Evolutionary conservation across 2,888 invertebrate species (phyloP).

Genomic region (Petrolisthes manimaculis): DNA sequence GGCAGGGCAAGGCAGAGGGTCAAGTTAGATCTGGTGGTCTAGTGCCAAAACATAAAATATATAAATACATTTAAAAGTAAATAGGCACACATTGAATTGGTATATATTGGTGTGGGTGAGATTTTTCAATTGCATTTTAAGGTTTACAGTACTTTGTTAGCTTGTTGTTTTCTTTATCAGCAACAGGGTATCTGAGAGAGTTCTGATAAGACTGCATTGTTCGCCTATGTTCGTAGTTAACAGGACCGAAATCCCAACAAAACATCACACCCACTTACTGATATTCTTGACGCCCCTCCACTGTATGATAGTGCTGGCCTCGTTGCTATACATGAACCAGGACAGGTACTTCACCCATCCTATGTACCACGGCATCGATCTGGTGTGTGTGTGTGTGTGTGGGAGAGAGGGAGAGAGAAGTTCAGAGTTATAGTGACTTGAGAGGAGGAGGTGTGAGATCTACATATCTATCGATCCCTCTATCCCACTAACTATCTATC

Average conservation of each 20-base stretch:
- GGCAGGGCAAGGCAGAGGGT: too few relatives aligned
- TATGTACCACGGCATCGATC: slow-evolving; percentile 61
- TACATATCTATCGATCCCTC: too few relatives aligned
- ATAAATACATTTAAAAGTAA: too few relatives aligned
- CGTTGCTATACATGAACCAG: slow-evolving; percentile 89
- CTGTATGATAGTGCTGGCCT: slow-evolving; percentile 84
- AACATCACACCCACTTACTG: slow-evolving; percentile 73
- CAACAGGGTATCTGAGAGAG: not conserved
- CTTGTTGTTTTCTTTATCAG: not conserved
- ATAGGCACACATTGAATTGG: too few relatives aligned
- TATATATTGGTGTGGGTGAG: too few relatives aligned
- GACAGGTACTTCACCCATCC: slow-evolving; percentile 83
- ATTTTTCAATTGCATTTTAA: not conserved
- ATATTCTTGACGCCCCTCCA: slow-evolving; percentile 83
- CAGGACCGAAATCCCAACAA: slow-evolving; percentile 9
- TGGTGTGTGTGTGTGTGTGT: slow-evolving; percentile 3
- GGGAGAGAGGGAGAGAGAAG: not conserved
- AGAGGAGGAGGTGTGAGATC: too few relatives aligned
- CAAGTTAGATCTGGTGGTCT: too few relatives aligned
- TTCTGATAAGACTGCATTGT: not conserved
- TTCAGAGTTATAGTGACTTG: not conserved
- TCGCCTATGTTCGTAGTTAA: not conserved
- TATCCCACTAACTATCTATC: too few relatives aligned
- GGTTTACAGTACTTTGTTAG: not conserved
- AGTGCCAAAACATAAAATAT: too few relatives aligned